Conservation (phyloP, 1,140 invertebrate species). For the Helicoverpa armigera region DNA sequence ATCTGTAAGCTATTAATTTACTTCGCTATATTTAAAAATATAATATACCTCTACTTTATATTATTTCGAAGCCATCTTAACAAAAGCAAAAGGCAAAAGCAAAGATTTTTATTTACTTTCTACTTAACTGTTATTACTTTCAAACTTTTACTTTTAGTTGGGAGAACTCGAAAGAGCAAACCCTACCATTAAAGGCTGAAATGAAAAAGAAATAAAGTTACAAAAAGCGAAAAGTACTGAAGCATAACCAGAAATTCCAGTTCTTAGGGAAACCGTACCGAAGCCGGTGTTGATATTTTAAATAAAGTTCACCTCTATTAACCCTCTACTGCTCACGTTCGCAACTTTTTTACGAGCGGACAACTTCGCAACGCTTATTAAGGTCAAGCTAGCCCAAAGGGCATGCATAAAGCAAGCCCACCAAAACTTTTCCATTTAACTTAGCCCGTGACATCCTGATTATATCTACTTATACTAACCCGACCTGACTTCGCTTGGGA, state of each 20-base stretch:
- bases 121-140: too few relatives aligned
- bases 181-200: background rate
- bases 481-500: slow-evolving; percentile 43
- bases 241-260: background rate
- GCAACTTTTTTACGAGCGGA: slow-evolving; percentile 60
- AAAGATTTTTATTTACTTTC: too few relatives aligned
- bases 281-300: slow-evolving; percentile 42
- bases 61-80: too few relatives aligned
- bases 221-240: background rate
- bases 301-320: slow-evolving; percentile 51
- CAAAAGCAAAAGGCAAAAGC: too few relatives aligned
- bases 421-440: slow-evolving; percentile 78
- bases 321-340: slow-evolving; percentile 46
- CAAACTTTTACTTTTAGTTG: too few relatives aligned
- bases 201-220: slow-evolving; percentile 6
- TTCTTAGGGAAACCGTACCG: background rate
- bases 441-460: slow-evolving; percentile 64
- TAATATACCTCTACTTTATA: too few relatives aligned
- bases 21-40: too few relatives aligned
- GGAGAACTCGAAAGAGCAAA: background rate
- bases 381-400: slow-evolving; percentile 60
- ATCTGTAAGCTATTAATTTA: too few relatives aligned
- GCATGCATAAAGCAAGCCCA: slow-evolving; percentile 63
- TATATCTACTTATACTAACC: slow-evolving; percentile 54
- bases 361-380: slow-evolving; percentile 62